phyloP scores from a whole-genome alignment of 2,797 vertebrate species.

The Remorina albescens region DNA sequence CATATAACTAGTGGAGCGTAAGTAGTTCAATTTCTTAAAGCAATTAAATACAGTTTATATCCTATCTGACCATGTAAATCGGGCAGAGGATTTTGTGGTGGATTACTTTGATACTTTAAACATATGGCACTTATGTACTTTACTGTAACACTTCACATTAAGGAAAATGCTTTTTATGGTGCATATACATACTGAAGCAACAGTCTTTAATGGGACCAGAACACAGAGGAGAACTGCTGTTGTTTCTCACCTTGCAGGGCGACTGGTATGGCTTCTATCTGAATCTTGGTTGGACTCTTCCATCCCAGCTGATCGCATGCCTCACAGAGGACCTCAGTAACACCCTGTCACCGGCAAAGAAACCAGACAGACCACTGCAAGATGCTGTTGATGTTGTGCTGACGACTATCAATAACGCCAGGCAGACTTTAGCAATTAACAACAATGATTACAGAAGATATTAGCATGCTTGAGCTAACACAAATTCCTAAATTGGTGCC shows the following conservation, averaged over 20 bases:
- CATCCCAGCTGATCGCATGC: slow-evolving; percentile 96
- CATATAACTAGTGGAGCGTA: background rate
- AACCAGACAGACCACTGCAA: background rate
- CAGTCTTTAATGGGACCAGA: background rate
- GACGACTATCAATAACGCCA: rapidly evolving
- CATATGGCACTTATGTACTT: no score
- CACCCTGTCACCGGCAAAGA: slow-evolving; percentile 83
- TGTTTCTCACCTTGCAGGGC: slow-evolving; percentile 89
- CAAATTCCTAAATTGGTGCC: background rate
- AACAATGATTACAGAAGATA: background rate
- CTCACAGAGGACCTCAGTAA: slow-evolving; percentile 96
- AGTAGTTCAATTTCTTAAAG: background rate
- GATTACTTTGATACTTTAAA: no score
- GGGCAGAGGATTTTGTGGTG: no score
- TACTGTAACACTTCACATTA: no score
- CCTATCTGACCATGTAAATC: no score
- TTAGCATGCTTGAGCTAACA: slow-evolving; percentile 31
- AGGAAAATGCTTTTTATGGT: no score
- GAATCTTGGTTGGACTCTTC: slow-evolving; percentile 96
- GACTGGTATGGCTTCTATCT: slow-evolving; percentile 93
- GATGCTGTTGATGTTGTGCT: rapidly evolving
- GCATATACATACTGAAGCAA: no score
- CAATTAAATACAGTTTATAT: background rate
- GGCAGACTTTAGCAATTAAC: rapidly evolving
- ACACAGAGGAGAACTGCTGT: background rate